Base-by-base conservation (phyloP, 2,888 invertebrate genomes). In the Mantis religiosa region DNA sequence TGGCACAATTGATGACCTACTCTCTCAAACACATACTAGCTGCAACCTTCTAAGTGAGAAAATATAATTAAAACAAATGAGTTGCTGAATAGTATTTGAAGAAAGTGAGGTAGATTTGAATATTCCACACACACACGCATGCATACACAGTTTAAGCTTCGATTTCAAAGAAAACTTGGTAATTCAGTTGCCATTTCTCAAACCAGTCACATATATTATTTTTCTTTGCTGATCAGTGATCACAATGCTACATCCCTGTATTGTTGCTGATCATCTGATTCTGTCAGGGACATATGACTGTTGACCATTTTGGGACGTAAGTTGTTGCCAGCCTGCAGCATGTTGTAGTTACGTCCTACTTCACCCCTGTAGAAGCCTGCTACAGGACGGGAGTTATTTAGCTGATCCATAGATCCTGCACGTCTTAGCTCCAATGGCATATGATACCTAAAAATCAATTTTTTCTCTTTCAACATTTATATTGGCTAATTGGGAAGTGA, bases 181-280 rank as follows among this genome's bases (percentile, higher is more conserved):
- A 41, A 41, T 1, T 41, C 41, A 41, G 12, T 41, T 71, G 20
- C 54, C 54, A 20, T 20, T 71, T 3, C 54, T 20, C 20, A 71
- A 71, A 25, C 25, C 25, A 71, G 54, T 71, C 54, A 71, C 54
- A 20, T 71, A 20, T 20, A 20, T 1, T 20, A 71, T 25, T 20
- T 54, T 54, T 71, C 20, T 14, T 20, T 14, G 8, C 54, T 71
- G 20, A 71, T 87, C 81, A 87, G 0, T 71, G 4, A 71, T 87
- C 81, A 87, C 8, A 87, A 82, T n/a, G 87, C 87, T 34, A 87
- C 82, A 87, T 87, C 87, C 28, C 87, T 81, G n/a, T 82, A 82
- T 14, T 87, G 84, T 47, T 88, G 88, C 30, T 84, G 30, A 28
- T 88, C 88, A 28, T 88, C 88, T 15, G 88, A 88, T 20, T 88